Percentiles rank a stretch among this genome's conserved stretches.
Evolutionary conservation across 1,140 invertebrate genomes (phyloP).

Genomic region (Zophobas atratus): DNA sequence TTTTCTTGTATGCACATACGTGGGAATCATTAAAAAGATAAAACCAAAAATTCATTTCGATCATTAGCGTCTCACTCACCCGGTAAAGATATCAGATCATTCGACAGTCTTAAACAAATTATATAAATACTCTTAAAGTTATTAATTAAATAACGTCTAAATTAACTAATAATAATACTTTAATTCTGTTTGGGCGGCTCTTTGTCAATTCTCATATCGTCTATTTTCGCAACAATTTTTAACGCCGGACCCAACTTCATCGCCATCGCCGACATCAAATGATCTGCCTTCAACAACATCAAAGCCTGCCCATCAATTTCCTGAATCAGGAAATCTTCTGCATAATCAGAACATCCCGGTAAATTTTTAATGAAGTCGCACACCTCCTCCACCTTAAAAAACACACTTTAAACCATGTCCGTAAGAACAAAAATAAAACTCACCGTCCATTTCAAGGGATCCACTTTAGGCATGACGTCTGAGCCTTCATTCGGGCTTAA

Average conservation of each 20-base stretch:
- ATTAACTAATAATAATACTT: constrained; percentile 24
- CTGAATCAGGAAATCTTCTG: constrained; percentile 94
- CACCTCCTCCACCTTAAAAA: constrained; percentile 78
- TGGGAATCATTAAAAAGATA: not conserved
- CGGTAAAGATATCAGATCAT: constrained; percentile 41
- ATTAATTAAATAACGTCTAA: constrained; percentile 20
- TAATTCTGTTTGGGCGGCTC: constrained; percentile 64
- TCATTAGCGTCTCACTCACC: not conserved
- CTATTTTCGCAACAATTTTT: constrained; percentile 93
- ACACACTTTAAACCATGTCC: not conserved
- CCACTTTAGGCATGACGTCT: constrained; percentile 72
- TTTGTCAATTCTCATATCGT: constrained; percentile 79
- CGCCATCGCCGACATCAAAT: constrained; percentile 94
- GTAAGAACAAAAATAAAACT: constrained; percentile 60
- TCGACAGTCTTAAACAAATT: constrained; percentile 45
- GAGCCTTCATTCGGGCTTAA: constrained; percentile 63
- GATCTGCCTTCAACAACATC: constrained; percentile 94
- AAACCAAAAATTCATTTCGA: not conserved
- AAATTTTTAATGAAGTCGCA: constrained; percentile 90
- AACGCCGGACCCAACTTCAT: constrained; percentile 96
- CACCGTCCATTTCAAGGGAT: constrained; percentile 85
- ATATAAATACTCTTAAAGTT: constrained; percentile 30
- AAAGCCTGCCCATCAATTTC: constrained; percentile 97
- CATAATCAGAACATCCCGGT: constrained; percentile 92
- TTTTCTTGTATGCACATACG: not conserved